Evolutionary conservation across 2,797 vertebrate species (phyloP).

Genomic region (Semaprochilodus insignis): DNA sequence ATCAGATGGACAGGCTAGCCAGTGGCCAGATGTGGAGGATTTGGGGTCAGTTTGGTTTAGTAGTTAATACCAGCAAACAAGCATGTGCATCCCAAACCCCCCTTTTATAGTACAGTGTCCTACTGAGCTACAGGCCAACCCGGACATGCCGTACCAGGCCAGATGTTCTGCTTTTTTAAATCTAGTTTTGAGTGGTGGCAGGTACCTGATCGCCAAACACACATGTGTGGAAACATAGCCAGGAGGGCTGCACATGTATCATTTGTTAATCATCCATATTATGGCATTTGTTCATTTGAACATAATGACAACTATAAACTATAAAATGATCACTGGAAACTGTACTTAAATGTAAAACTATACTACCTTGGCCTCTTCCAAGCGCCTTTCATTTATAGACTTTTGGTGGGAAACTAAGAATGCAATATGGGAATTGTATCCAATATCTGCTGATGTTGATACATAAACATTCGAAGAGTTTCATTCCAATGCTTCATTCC

Average conservation of each 20-base stretch:
- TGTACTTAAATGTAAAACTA: not conserved
- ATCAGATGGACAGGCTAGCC: conserved; percentile 14
- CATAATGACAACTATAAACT: not conserved
- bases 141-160: not conserved
- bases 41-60: conserved; percentile 25
- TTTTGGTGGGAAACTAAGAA: too few species aligned
- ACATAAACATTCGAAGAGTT: too few species aligned
- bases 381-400: too few species aligned
- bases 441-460: too few species aligned
- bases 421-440: too few species aligned
- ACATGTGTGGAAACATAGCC: not conserved
- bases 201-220: not conserved
- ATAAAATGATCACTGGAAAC: too few species aligned
- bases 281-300: not conserved
- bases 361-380: too few species aligned
- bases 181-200: not conserved
- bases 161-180: conserved; percentile 29
- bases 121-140: conserved; percentile 7
- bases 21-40: conserved; percentile 37
- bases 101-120: not conserved
- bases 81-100: not conserved
- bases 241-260: not conserved
- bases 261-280: not conserved
- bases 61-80: not conserved
- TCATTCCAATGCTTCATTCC: too few species aligned